Evolutionary conservation across 1,140 invertebrate species (phyloP).

Genomic region (Trichonephila inaurata): DNA sequence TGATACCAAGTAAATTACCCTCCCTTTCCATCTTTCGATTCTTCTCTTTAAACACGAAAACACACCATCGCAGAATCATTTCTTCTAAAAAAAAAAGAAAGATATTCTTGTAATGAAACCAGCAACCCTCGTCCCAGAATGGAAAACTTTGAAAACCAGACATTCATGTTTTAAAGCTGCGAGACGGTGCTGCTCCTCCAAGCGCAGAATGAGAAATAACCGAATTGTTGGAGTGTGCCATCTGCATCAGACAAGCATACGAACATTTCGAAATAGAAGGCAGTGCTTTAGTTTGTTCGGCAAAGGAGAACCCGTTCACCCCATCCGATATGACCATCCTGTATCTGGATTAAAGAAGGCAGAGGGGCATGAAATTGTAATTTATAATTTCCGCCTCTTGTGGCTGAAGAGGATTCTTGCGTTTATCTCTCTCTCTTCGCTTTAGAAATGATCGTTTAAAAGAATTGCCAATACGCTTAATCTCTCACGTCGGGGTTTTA

Average conservation of each 20-base stretch:
- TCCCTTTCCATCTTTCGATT: not conserved
- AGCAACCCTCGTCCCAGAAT: not conserved
- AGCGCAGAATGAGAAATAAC: constrained; percentile 46
- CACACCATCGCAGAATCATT: not conserved
- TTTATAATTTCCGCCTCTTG: constrained; percentile 20
- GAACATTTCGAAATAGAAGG: not conserved
- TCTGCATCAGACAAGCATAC: not conserved
- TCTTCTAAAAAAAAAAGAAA: not conserved
- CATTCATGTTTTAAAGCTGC: constrained; percentile 7
- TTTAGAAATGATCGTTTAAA: not conserved
- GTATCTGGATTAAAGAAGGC: not conserved
- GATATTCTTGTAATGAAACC: not conserved
- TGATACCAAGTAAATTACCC: not conserved
- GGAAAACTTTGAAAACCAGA: not conserved
- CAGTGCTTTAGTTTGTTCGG: not conserved
- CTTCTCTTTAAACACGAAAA: not conserved
- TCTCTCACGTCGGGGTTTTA: not conserved
- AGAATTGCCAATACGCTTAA: not conserved
- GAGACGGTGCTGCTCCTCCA: not conserved
- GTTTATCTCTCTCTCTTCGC: not conserved
- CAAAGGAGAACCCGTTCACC: not conserved
- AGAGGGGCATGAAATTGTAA: constrained; percentile 40
- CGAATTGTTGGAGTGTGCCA: constrained; percentile 32
- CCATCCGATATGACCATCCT: not conserved
- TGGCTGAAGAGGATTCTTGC: not conserved